These are phyloP conservation scores for Meta bourneti DNA, from an alignment of 2,888 invertebrate species.

Conservation along the genomic window DNA sequence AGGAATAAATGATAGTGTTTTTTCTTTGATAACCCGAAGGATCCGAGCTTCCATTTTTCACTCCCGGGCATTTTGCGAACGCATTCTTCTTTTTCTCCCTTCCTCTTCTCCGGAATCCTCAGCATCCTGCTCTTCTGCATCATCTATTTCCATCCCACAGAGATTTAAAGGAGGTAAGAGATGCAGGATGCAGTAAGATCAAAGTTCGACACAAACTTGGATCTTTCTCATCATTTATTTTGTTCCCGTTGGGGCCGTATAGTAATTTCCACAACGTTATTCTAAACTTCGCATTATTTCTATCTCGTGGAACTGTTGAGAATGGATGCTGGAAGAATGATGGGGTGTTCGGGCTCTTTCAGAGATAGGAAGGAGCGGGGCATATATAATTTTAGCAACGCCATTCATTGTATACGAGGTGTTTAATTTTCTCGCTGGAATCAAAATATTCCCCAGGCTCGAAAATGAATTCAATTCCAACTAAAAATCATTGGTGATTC, in stretches of 20 bases:
- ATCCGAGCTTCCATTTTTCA: slow-evolving; percentile 66
- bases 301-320: background rate
- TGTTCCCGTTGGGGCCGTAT: slow-evolving; percentile 21
- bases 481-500: background rate
- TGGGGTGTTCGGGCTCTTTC: no score
- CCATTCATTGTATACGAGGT: background rate
- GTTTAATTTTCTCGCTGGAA: background rate
- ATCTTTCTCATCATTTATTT: slow-evolving; percentile 73
- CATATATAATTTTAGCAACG: background rate
- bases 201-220: slow-evolving; percentile 75
- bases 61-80: slow-evolving; percentile 61
- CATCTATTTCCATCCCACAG: slow-evolving; percentile 67
- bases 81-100: slow-evolving; percentile 52
- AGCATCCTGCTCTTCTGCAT: slow-evolving; percentile 65
- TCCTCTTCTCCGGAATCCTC: slow-evolving; percentile 27
- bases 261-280: no score
- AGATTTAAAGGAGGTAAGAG: slow-evolving; percentile 69
- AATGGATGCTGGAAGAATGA: background rate
- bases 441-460: background rate
- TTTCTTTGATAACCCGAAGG: slow-evolving; percentile 59
- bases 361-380: no score
- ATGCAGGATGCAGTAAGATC: slow-evolving; percentile 67
- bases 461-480: background rate
- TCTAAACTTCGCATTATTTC: slow-evolving; percentile 20
- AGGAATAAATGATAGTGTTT: slow-evolving; percentile 61